A percentile compares a stretch with the other conserved stretches of the same genome.
phyloP scores from a whole-genome alignment of 2,113 vertebrate species.

The Tricholaema leucomelas region DNA sequence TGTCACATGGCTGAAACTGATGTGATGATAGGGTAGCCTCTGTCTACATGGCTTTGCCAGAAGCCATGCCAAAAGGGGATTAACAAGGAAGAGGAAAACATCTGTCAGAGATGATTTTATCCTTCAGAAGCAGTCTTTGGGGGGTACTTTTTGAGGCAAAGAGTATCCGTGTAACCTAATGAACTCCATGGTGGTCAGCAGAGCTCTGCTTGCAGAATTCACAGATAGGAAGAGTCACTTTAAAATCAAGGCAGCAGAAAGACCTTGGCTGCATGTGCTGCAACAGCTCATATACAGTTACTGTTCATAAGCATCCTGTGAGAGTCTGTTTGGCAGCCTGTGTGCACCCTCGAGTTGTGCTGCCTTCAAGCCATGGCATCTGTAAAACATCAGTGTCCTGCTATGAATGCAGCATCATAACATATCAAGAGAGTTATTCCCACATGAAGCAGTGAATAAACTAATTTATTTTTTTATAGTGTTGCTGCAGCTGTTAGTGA shows the following conservation, averaged over 20 bases:
- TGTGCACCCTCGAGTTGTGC: not conserved
- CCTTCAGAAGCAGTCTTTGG: not conserved
- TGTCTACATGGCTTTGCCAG: not conserved
- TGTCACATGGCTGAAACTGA: not conserved
- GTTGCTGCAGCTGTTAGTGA: not conserved
- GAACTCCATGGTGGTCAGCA: not conserved
- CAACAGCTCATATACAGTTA: not conserved
- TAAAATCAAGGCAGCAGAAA: not conserved
- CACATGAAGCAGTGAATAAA: not conserved
- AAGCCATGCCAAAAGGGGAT: constrained; percentile 25
- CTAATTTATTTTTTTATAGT: not conserved
- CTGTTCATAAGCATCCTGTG: not conserved
- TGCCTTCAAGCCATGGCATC: not conserved
- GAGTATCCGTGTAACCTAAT: constrained; percentile 7
- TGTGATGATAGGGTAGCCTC: not conserved
- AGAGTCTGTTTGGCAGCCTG: not conserved
- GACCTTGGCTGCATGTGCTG: not conserved
- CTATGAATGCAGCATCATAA: not conserved
- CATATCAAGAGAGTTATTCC: not conserved
- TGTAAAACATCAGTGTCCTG: not conserved
- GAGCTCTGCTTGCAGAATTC: not conserved
- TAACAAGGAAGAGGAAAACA: constrained; percentile 25
- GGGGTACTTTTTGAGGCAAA: not conserved
- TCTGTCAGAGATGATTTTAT: constrained; percentile 27
- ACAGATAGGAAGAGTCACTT: not conserved